A percentile compares a stretch with the other conserved stretches of the same genome.
These are phyloP conservation scores for Aphelocoma coerulescens DNA, from an alignment of 2,113 vertebrate genomes.

Conservation along the genomic window DNA sequence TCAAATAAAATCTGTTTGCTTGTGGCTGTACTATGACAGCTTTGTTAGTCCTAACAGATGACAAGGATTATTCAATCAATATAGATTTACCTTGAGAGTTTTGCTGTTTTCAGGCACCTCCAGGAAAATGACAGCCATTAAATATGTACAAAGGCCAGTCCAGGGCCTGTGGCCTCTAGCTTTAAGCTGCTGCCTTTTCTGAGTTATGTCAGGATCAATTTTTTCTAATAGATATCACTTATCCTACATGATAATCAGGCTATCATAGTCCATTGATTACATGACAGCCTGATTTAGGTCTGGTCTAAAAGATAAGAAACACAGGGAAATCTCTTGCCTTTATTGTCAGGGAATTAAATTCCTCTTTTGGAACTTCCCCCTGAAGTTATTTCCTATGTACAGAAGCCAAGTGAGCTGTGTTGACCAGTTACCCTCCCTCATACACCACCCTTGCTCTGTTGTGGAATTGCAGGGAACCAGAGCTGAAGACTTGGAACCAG, in stretches of 20 bases:
- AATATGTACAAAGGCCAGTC: conserved; percentile 69
- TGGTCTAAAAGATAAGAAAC: conserved; percentile 66
- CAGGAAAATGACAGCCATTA: conserved; percentile 69
- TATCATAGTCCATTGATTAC: conserved; percentile 73
- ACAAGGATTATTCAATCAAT: conserved; percentile 84
- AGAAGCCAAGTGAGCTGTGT: background rate
- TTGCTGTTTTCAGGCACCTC: conserved; percentile 65
- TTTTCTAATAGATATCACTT: conserved; percentile 76
- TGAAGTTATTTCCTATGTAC: background rate
- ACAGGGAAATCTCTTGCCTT: conserved; percentile 23
- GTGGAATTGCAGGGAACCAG: background rate
- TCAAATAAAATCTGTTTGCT: conserved; percentile 80
- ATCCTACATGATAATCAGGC: conserved; percentile 75
- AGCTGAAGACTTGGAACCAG: background rate
- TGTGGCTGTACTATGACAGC: conserved; percentile 78
- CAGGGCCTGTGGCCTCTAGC: conserved; percentile 52
- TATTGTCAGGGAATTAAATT: conserved; percentile 9
- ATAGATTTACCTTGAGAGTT: conserved; percentile 71
- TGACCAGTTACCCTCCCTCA: background rate
- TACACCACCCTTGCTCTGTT: accelerated
- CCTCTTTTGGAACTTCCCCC: background rate
- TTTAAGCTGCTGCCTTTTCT: conserved; percentile 63
- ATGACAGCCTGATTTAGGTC: conserved; percentile 68
- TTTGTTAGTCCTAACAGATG: conserved; percentile 86
- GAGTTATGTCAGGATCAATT: conserved; percentile 74